Base-by-base conservation (phyloP, 1,140 invertebrate genomes). In the Drosophila repleta region DNA sequence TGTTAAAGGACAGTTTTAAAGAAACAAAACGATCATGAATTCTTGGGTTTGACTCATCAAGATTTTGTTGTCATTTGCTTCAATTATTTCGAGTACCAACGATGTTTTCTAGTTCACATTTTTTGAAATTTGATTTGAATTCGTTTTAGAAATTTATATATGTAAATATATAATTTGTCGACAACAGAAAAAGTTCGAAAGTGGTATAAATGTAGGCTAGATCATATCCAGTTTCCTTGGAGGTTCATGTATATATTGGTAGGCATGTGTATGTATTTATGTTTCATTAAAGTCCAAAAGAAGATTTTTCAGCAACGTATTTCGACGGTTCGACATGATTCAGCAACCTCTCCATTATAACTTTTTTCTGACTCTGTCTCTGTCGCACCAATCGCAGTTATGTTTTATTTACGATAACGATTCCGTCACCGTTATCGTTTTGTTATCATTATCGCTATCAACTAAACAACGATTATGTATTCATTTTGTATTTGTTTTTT, bases 301-400 rank as follows among this genome's bases (percentile, higher is more conserved):
- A 73, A 49, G 82, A 82, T 85, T 85, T 87, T 57, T 85, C 82
- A 85, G 82, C 82, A 85, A 85, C 79, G 65, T 87, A 82, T 77
- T 85, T 85, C 70, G 82, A 85, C 83, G 82, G 82, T 76, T 88
- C 71, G 82, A 85, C 82, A 87, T 78, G 74, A 72, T 78, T 87
- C 75, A 78, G 82, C 74, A 85, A 78, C 39, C 32, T 52, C 82
- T 76, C 75, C 76, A 39, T 49, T 60, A 35, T 35, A 13, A 20
- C 10, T 46, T 17, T 55, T 63, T 63, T 51, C 45, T 66, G 53
- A 43, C 48, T 68, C 55, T 72, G 69, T 67, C 62, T 85, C 82
- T 85, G 82, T 87, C 82, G 82, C 78, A 87, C 82, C 78, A 89
- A 83, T 82, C 71, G 83, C 83, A 70, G 71, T 60, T 60, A 49